Base-by-base conservation (phyloP, 2,797 vertebrate genomes). In the Gadopsis bispinosus region DNA sequence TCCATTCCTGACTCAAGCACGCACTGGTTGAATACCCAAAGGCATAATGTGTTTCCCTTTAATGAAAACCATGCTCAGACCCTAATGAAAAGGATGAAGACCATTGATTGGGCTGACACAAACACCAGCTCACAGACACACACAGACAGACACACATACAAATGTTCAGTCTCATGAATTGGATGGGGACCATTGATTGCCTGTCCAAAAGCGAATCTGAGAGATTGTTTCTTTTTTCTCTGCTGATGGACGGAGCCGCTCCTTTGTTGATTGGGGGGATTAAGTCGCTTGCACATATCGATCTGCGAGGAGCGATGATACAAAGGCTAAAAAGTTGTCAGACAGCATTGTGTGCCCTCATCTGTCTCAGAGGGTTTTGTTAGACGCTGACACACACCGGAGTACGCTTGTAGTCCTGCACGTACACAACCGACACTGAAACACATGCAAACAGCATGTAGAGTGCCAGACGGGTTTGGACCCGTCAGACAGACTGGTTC, bases 81-180 rank as follows among this genome's bases (percentile, higher is more conserved):
- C 87, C 73, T 93, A 91, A 94, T 93, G 91, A 92, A 92, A 91
- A 91, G 89, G 88, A 91, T 93, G 86, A 92, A 77, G 73, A 78
- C 22, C 86, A 93, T 93, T 92, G 91, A 94, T 94, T 90, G 83
- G 79, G 71, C 78, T 59, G 81, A 92, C 78, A 87, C 80, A 85
- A 89, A 85, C 86, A 88, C 79, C 54, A 64, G 77, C 75, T 66
- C 74, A 55, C 53, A 55, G 26, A 17, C 53, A 55, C 13, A 55
- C 61, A 69, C 37, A 69, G 37, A 77, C 74, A 73, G 31, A 87
- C 75, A 86, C 80, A 74, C 74, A 83, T 59, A 85, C 69, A 88
- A 77, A 75, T 87, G 73, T 77, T 87, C 74, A 61, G 61, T 68
- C 76, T 87, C 85, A 91, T 82, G 74, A 89, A 92, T 89, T 90